Evolutionary conservation across 2,888 invertebrate genomes (phyloP).

Genomic region (Pheosia tremula): DNA sequence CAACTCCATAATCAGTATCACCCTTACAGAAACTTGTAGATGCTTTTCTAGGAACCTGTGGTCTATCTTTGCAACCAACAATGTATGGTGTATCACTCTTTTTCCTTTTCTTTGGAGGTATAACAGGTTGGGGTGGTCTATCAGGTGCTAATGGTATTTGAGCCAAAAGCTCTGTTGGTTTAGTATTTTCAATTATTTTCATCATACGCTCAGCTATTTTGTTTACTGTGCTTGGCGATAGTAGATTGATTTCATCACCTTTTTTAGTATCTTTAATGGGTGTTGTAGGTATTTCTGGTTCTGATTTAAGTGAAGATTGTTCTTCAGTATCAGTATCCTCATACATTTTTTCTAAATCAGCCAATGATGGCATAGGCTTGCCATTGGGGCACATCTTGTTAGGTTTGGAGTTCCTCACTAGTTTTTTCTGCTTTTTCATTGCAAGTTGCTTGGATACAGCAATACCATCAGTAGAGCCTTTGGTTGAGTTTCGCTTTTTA

Average conservation of each 20-base stretch:
- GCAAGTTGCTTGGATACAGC: constrained; percentile 28
- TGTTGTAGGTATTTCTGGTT: background rate
- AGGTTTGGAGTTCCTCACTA: background rate
- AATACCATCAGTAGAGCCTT: constrained; percentile 16
- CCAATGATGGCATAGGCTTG: constrained; percentile 49
- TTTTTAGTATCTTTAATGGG: constrained; percentile 1
- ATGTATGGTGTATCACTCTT: constrained; percentile 46
- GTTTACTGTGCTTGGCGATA: constrained; percentile 19
- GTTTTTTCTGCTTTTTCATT: constrained; percentile 15
- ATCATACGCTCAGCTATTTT: constrained; percentile 21
- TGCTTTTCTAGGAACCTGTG: constrained; percentile 28
- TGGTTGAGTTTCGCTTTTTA: constrained; percentile 5
- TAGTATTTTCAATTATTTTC: constrained; percentile 15
- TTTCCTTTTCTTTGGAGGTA: constrained; percentile 43
- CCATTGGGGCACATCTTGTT: constrained; percentile 38
- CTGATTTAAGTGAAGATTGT: constrained; percentile 6
- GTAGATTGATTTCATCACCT: constrained; percentile 6
- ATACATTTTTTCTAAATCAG: constrained; percentile 51
- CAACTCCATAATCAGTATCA: constrained; percentile 40
- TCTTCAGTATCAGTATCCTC: constrained; percentile 44
- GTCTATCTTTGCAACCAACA: constrained; percentile 46
- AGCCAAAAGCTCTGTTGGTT: constrained; percentile 24
- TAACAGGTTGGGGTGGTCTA: constrained; percentile 22
- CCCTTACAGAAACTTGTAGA: constrained; percentile 38
- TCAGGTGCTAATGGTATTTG: constrained; percentile 9